Evolutionary conservation across 1,140 invertebrate species (phyloP), one percentile per base, ranked within the genome.

Genomic region (Scylla paramamosain): DNA sequence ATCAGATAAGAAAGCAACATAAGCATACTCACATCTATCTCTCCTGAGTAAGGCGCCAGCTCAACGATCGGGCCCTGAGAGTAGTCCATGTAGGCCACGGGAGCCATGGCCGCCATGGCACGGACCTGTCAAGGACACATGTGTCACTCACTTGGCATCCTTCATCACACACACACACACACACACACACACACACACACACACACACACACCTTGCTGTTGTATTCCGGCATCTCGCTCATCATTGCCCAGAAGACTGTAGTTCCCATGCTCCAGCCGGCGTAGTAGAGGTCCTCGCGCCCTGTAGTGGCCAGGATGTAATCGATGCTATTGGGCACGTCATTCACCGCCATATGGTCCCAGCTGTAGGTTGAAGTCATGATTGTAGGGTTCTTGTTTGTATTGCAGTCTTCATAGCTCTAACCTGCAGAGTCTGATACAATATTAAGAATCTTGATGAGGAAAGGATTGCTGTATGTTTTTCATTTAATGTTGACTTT

Each of bases 271-370:
- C 98, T 98, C 96, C 98, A 97, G 3, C 98, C 98, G 25, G 98
- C 97, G 95, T 98, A 98, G 96, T 97, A 97, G 0, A 99, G 96
- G 94, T 97, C 97, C 31, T 97, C 96, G 92, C 97, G 96, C 3
- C 97, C 97, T 0, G 98, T 98, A 14, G 96, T 96, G 20, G 97
- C 97, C 31, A 98, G 96, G 10, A 98, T 97, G 94, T 97, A 97
- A 96, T 98, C 97, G 25, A 98, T 97, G 96, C 98, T 97, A 0
- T 98, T 97, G 46, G 98, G 98, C 29, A 98, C 95, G 96, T 98
- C 98, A 95, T 97, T 97, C 46, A 97, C 97, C 52, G 98, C 98
- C 97, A 98, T 98, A 97, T 99, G 98, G 95, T 99, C 98, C 96
- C 98, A 98, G 87, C 98, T 98, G 96, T 29, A 12, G 14, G 32